Base-by-base conservation (phyloP, 2,797 vertebrate genomes). In the Spinus olivaceus region DNA sequence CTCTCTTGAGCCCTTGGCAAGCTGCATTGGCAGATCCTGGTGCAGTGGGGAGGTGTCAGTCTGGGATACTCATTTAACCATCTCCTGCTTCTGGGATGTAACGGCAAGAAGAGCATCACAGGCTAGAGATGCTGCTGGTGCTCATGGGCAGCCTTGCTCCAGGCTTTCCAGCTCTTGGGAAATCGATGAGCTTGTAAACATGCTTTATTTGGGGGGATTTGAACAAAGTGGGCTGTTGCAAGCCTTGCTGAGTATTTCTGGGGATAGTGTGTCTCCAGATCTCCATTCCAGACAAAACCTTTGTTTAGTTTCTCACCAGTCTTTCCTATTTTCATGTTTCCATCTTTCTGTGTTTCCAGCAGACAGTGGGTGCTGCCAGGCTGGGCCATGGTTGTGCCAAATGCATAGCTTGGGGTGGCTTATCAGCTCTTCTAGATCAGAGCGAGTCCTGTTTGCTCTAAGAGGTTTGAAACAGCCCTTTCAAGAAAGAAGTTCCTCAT, bases 21-120 rank as follows among this genome's bases (percentile, higher is more conserved):
- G 28, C 49, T 57, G 46, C n/a, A 5, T 6, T 3, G 3, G 19
- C 70, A 84, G 20, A 41, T 44, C 39, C 46, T 16, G 42, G 3
- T 56, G 84, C 66, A 9, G 28, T 4, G 69, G 42, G 33, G 11
- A 1, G 0, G 37, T 41, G 6, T 21, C 74, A 8, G 8, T 47
- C 12, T 53, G 49, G 76, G 69, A 41, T 1, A 5, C 27, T 30
- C 0, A 0, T 74, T 81, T 21, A 33, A 60, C 53, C 49, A 4
- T 22, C 69, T 90, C 64, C 44, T 60, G 22, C 72, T 83, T 24
- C 49, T 51, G 53, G 77, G 32, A 46, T 57, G 37, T 37, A 13
- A 71, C 77, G 42, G 22, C 27, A 15, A 37, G 78, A 59, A 77
- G 66, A 33, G 30, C 54, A 33, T 23, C 10, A 0, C 8, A 39